Evolutionary conservation across 2,113 vertebrate genomes (phyloP).

Genomic region (Tetrax tetrax): DNA sequence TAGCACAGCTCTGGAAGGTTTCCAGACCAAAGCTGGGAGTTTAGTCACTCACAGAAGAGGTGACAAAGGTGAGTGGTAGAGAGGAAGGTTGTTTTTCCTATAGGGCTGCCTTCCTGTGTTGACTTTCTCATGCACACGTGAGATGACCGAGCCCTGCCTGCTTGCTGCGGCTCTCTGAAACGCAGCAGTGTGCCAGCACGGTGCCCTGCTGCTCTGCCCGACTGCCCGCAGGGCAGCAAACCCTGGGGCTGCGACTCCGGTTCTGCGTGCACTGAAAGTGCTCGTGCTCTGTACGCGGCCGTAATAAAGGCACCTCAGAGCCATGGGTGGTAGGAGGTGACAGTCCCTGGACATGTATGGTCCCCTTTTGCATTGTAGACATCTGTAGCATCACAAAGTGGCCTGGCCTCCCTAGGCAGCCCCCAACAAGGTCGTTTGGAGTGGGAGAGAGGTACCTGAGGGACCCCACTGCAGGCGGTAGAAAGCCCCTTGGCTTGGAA

Average conservation of each 20-base stretch:
- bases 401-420: background rate
- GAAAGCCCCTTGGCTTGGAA: background rate
- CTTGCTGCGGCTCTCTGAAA: background rate
- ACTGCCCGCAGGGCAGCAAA: background rate
- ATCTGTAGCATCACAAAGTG: rapidly evolving
- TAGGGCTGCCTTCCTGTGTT: conserved; percentile 46
- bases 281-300: rapidly evolving
- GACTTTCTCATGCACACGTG: background rate
- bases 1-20: conserved; percentile 32
- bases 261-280: background rate
- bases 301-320: background rate
- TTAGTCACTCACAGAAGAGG: background rate
- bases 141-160: background rate
- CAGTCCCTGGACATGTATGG: background rate
- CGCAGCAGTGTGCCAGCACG: rapidly evolving
- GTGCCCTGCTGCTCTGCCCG: background rate
- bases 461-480: background rate
- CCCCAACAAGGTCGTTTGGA: background rate
- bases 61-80: conserved; percentile 12
- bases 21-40: conserved; percentile 37
- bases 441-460: background rate
- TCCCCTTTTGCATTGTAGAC: background rate
- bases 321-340: background rate
- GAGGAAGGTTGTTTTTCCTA: background rate
- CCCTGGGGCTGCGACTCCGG: background rate